These are phyloP conservation scores for Dasypolia templi DNA, from an alignment of 2,888 invertebrate genomes.

Conservation along the genomic window DNA sequence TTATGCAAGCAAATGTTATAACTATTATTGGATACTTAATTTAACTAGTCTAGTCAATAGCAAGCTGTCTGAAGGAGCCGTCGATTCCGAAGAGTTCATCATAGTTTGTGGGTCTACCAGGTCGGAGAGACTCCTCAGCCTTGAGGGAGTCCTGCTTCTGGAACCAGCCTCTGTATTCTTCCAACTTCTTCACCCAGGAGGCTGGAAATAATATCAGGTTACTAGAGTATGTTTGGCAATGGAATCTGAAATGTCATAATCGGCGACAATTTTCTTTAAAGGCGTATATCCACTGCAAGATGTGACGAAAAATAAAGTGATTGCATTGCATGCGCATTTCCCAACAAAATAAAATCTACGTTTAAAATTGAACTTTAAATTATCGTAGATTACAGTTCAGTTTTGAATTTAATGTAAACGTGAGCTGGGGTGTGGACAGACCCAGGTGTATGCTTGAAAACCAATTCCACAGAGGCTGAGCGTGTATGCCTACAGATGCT, in stretches of 20 bases:
- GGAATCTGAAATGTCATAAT: neutral
- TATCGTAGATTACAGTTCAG: neutral
- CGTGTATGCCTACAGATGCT: neutral
- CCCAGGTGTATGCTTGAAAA: accelerated
- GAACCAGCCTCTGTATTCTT: conserved; percentile 94
- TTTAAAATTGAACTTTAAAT: neutral
- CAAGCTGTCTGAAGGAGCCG: conserved; percentile 95
- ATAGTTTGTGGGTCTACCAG: conserved; percentile 95
- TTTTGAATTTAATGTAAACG: neutral
- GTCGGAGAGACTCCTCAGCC: conserved; percentile 94
- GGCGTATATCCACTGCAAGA: neutral
- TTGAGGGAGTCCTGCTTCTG: conserved; percentile 93
- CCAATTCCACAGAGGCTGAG: neutral
- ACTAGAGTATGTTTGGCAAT: neutral
- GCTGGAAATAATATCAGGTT: conserved; percentile 88
- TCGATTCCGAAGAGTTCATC: conserved; percentile 96
- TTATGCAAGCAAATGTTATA: neutral
- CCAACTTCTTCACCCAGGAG: conserved; percentile 94
- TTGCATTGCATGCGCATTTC: neutral
- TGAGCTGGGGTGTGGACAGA: neutral
- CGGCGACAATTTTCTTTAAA: neutral
- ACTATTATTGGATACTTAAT: neutral
- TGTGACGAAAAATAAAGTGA: neutral
- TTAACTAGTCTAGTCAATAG: conserved; percentile 91
- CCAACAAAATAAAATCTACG: neutral